Evolutionary conservation across 2,113 vertebrate genomes (phyloP).

Genomic region (Hemichromis elongatus): DNA sequence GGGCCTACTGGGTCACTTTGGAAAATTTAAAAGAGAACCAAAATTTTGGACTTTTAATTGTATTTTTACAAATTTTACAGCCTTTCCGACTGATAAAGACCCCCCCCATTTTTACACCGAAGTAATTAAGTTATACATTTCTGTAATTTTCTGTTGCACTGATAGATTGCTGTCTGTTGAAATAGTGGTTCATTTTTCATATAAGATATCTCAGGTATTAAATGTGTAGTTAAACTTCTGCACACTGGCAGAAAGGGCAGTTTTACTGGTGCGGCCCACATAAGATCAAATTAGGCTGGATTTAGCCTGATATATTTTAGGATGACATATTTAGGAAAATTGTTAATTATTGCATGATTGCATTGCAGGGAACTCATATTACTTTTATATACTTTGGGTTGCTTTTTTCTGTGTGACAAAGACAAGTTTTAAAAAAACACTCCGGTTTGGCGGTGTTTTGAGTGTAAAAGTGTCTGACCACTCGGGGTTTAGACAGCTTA

Average conservation of each 20-base stretch:
- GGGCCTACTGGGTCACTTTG: neutral
- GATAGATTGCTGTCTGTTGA: neutral
- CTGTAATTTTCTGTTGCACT: neutral
- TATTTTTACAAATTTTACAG: neutral
- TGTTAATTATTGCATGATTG: neutral
- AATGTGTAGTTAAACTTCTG: neutral
- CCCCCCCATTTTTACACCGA: neutral
- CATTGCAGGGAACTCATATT: neutral
- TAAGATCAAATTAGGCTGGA: neutral
- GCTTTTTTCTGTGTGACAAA: neutral
- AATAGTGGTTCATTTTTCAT: neutral
- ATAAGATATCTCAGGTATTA: neutral
- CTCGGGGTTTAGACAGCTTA: constrained; percentile 1
- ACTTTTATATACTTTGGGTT: neutral
- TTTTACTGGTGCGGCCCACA: neutral
- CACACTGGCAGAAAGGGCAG: neutral
- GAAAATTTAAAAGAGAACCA: neutral
- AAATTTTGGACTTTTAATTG: neutral
- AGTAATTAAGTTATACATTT: neutral
- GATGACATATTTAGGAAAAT: neutral
- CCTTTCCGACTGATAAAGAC: neutral
- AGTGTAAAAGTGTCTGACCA: constrained; percentile 1
- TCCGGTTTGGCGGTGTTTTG: neutral
- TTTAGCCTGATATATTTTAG: too few relatives aligned
- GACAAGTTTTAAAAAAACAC: neutral